phyloP scores from a whole-genome alignment of 2,113 vertebrate species.

The Melanerpes aurifrons region DNA sequence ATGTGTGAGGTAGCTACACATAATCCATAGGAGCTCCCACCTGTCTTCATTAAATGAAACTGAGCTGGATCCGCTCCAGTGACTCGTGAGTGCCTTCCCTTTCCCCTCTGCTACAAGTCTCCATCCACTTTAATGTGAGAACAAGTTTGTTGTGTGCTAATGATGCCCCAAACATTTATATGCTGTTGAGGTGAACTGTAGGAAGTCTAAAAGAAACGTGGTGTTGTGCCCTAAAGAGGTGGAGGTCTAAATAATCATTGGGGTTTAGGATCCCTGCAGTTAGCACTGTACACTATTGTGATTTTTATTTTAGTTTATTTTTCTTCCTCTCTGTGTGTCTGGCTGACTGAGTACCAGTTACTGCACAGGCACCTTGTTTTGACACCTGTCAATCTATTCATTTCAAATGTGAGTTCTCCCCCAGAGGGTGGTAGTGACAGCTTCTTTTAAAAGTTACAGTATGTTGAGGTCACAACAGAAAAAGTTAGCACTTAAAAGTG shows the following conservation, averaged over 20 bases:
- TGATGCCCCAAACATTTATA: not conserved
- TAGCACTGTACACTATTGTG: not conserved
- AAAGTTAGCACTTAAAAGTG: not conserved
- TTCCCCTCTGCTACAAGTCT: not conserved
- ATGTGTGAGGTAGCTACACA: not conserved
- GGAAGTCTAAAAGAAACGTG: not conserved
- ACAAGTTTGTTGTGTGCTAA: not conserved
- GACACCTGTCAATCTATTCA: not conserved
- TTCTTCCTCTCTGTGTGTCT: not conserved
- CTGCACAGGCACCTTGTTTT: not conserved
- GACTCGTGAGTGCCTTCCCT: not conserved
- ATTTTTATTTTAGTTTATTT: no score
- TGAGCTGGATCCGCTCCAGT: constrained; percentile 20
- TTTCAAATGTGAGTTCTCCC: not conserved
- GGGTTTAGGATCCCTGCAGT: not conserved
- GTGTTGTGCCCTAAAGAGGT: not conserved
- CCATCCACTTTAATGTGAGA: not conserved
- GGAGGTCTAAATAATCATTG: not conserved
- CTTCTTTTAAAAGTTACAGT: not conserved
- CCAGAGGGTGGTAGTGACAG: not conserved
- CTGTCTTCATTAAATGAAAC: constrained; percentile 32
- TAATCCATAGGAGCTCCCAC: constrained; percentile 7
- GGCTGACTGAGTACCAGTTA: not conserved
- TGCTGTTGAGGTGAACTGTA: not conserved
- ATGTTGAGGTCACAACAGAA: not conserved